Evolutionary conservation across 2,113 vertebrate species (phyloP), one percentile per base, ranked within the genome.

Genomic region (Paedocypris sp.): DNA sequence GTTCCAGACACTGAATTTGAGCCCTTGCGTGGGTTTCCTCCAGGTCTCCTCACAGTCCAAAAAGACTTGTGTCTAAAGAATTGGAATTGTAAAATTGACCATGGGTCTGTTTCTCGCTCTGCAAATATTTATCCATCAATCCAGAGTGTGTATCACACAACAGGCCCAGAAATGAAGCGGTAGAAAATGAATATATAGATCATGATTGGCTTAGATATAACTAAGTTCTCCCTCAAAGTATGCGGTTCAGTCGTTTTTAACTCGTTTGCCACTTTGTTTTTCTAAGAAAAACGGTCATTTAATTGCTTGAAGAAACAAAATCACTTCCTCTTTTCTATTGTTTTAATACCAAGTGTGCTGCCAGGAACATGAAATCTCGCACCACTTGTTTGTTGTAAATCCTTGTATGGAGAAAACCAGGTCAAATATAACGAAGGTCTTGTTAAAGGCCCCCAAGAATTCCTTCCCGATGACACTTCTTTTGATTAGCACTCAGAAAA

Each of bases 161-260:
- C n/a, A n/a, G n/a, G n/a, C n/a, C n/a, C n/a, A n/a, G n/a, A n/a
- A n/a, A n/a, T n/a, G n/a, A n/a, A n/a, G n/a, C n/a, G n/a, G n/a
- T n/a, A n/a, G n/a, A n/a, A n/a, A n/a, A n/a, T n/a, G n/a, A n/a
- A n/a, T n/a, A n/a, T n/a, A n/a, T n/a, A n/a, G n/a, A n/a, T n/a
- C n/a, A n/a, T n/a, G n/a, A n/a, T n/a, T n/a, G n/a, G n/a, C n/a
- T n/a, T n/a, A n/a, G n/a, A n/a, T n/a, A n/a, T n/a, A n/a, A n/a
- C n/a, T n/a, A n/a, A n/a, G n/a, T n/a, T n/a, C n/a, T n/a, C n/a
- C n/a, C n/a, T n/a, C n/a, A n/a, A n/a, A n/a, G n/a, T n/a, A n/a
- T n/a, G n/a, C n/a, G 75, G 78, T 84, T 83, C 82, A 79, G 80
- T 81, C 78, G 83, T 79, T 76, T 82, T 83, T 80, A 82, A 84